Evolutionary conservation across 1,140 invertebrate species (phyloP), one percentile per base, ranked within the genome.

Genomic region (Drosophila persimilis): DNA sequence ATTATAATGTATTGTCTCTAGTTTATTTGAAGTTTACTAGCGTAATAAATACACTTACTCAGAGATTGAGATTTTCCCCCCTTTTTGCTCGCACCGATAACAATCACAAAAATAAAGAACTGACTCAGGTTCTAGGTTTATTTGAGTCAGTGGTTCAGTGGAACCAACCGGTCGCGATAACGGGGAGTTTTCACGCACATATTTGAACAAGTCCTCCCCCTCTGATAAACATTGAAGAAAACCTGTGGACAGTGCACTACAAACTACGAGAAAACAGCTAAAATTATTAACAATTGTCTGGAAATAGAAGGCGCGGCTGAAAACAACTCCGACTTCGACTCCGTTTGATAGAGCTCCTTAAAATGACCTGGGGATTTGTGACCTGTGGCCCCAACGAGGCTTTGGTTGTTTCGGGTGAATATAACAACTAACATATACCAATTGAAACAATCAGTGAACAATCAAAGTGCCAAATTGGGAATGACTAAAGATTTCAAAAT

Each of bases 341-440:
- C 15, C n/a, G 11, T 45, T 17, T 46, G 1, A 22, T 44, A 22
- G 22, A 35, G 8, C 6, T 6, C 46, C 2, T 39, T 20, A 72
- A 60, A 65, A 97, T 97, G 96, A 95, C 95, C 80, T 97, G 96
- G 94, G 97, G 97, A 88, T 99, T 99, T 92, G 97, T 99, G 66
- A 98, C 97, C 65, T 99, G 98, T 92, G 98, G 98, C 41, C 98
- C 98, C 3, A 99, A 99, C 91, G 98, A 99, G 92, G 98, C 98
- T 29, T 93, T 99, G 55, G 97, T 99, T 26, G 97, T 99, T 73
- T 99, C 98, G 93, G 98, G 98, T 98, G 94, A 94, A 92, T 45
- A 39, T 9, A 53, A 3, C 24, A 11, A 8, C 3, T 8, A 2
- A 7, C 26, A 9, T 46, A 11, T 8, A 51, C 1, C 17, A 31